A percentile compares a stretch with the other conserved stretches of the same genome.
phyloP scores from a whole-genome alignment of 2,888 invertebrate genomes.

The Lasioglossum vierecki region DNA sequence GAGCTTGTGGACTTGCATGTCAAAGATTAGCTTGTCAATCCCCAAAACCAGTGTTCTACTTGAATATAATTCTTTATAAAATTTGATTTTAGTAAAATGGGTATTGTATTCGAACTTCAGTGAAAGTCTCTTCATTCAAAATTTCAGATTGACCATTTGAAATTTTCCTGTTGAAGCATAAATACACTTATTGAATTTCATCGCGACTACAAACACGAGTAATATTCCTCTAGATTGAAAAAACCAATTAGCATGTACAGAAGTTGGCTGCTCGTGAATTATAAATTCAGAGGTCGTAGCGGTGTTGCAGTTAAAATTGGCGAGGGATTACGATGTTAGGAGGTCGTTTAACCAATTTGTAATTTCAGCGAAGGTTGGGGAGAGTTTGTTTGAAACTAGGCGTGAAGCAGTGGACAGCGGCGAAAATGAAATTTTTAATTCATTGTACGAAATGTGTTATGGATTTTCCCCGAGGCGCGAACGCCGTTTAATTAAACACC shows the following conservation, averaged over 20 bases:
- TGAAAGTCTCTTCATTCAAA: neutral
- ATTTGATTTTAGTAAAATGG: neutral
- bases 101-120: no score
- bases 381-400: conserved; percentile 1
- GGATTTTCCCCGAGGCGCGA: neutral
- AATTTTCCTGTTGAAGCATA: neutral
- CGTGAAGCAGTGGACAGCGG: neutral
- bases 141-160: neutral
- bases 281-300: conserved; percentile 13
- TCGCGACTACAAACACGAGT: neutral
- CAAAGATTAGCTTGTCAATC: neutral
- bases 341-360: conserved; percentile 15
- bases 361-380: conserved; percentile 6
- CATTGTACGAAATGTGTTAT: neutral
- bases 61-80: neutral
- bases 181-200: neutral
- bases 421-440: conserved; percentile 9
- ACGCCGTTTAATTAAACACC: neutral
- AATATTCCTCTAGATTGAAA: neutral
- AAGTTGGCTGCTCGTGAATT: neutral
- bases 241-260: conserved; percentile 1
- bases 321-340: conserved; percentile 11
- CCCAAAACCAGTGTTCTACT: neutral
- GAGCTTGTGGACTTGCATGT: no score
- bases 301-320: conserved; percentile 1